phyloP scores from a whole-genome alignment of 2,888 invertebrate genomes.

The Zelleria hepariella region DNA sequence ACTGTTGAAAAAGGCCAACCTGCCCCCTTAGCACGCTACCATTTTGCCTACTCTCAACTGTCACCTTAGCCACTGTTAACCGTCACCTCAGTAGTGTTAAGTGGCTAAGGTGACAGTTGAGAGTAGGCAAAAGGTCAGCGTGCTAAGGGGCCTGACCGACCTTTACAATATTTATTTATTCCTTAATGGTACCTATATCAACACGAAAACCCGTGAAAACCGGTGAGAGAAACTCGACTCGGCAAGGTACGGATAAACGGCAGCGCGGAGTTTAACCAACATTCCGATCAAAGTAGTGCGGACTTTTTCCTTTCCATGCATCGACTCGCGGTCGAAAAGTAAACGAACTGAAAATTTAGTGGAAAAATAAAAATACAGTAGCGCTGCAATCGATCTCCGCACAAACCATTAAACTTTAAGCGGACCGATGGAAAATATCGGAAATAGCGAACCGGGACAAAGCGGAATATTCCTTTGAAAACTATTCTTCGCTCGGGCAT shows the following conservation, averaged over 20 bases:
- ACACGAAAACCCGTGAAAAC: not conserved
- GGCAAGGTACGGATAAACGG: too few relatives aligned
- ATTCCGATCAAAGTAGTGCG: constrained; percentile 18
- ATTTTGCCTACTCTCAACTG: too few relatives aligned
- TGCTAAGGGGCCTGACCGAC: too few relatives aligned
- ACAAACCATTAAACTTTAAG: constrained; percentile 56
- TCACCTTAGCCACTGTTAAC: too few relatives aligned
- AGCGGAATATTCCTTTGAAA: constrained; percentile 51
- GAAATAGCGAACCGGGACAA: constrained; percentile 41
- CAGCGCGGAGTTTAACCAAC: constrained; percentile 17
- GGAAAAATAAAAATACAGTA: constrained; percentile 57
- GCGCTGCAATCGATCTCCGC: constrained; percentile 43
- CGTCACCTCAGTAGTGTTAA: too few relatives aligned
- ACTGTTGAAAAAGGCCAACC: too few relatives aligned
- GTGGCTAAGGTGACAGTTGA: too few relatives aligned
- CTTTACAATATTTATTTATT: too few relatives aligned
- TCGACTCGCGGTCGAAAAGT: constrained; percentile 13
- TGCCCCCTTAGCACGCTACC: too few relatives aligned
- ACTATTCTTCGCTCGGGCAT: constrained; percentile 29
- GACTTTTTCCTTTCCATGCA: constrained; percentile 3
- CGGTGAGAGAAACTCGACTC: not conserved
- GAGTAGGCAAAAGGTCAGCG: too few relatives aligned
- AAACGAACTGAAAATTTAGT: constrained; percentile 47
- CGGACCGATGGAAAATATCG: constrained; percentile 45
- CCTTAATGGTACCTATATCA: too few relatives aligned